Evolutionary conservation across 2,888 invertebrate genomes (phyloP).

Genomic region (Crematogaster levior): DNA sequence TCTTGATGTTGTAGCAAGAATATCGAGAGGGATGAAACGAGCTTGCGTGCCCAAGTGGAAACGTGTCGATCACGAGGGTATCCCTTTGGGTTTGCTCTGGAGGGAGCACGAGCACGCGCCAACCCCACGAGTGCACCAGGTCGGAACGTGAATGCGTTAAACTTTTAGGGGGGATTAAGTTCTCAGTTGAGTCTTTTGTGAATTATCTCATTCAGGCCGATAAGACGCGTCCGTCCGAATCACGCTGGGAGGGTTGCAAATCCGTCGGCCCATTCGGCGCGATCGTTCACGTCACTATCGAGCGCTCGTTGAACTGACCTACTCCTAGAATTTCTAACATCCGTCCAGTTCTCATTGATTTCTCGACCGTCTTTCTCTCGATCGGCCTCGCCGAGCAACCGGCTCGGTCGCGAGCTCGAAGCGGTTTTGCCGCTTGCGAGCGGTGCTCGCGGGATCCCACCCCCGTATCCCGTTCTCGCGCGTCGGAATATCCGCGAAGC

Average conservation of each 20-base stretch:
- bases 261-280: too few species aligned
- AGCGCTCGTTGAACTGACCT: neutral
- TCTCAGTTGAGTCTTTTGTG: too few species aligned
- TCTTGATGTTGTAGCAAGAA: neutral
- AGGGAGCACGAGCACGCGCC: neutral
- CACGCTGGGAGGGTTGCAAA: neutral
- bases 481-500: slow-evolving; percentile 30
- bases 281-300: neutral
- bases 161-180: neutral
- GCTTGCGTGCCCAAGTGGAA: slow-evolving; percentile 19
- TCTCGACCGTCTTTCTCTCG: slow-evolving; percentile 52
- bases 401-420: slow-evolving; percentile 36
- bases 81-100: neutral
- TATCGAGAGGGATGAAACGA: neutral
- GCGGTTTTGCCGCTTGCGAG: neutral
- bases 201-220: neutral
- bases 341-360: slow-evolving; percentile 62
- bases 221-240: neutral
- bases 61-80: slow-evolving; percentile 43
- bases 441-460: neutral
- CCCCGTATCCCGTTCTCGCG: neutral
- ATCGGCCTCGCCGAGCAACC: slow-evolving; percentile 19
- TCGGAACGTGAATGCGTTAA: neutral
- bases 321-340: neutral
- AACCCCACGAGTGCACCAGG: slow-evolving; percentile 1